Evolutionary conservation across 2,797 vertebrate genomes (phyloP), one percentile per base, ranked within the genome.

Genomic region (Sebastes iracundus): DNA sequence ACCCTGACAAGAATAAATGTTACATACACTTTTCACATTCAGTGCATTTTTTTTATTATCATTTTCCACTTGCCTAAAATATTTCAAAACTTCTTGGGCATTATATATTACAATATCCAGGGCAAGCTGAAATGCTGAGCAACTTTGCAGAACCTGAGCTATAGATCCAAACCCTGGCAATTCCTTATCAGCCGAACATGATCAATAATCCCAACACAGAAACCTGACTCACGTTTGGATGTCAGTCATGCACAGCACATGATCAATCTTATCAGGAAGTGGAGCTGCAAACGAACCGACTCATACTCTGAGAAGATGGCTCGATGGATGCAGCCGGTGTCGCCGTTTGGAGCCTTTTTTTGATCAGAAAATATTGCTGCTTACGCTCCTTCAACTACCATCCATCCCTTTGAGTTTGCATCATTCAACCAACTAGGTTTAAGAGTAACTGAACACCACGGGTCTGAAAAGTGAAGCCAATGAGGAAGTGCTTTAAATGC

Each of bases 141-240:
- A 67, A 6, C 49, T 4, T 9, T 67, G 46, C n/a, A 63, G 22
- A 68, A 38, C 46, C 66, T 38, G 32, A 65, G 56, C 14, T 61
- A 23, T 7, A n/a, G 27, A 79, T 74, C 60, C n/a, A 49, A 59
- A 72, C n/a, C 16, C 76, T 53, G 18, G 32, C 72, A n/a, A n/a
- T 27, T 72, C 33, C 66, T 35, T 69, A 77, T 83, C 82, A 72
- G 32, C 33, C 3, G 10, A 25, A 68, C 46, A 22, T 18, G 42
- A 87, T 85, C 72, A 78, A 79, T 83, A 83, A 83, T 77, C 52
- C 23, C 25, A 60, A 63, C 63, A 67, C 38, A 64, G 74, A 76
- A 72, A 61, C 68, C 55, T 20, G 14, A 56, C 56, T 76, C 71
- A 67, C 6, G n/a, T 80, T 69, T 58, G 25, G 63, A 78, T 76